Evolutionary conservation across 2,888 invertebrate genomes (phyloP).

Genomic region (Xylocampa areola): DNA sequence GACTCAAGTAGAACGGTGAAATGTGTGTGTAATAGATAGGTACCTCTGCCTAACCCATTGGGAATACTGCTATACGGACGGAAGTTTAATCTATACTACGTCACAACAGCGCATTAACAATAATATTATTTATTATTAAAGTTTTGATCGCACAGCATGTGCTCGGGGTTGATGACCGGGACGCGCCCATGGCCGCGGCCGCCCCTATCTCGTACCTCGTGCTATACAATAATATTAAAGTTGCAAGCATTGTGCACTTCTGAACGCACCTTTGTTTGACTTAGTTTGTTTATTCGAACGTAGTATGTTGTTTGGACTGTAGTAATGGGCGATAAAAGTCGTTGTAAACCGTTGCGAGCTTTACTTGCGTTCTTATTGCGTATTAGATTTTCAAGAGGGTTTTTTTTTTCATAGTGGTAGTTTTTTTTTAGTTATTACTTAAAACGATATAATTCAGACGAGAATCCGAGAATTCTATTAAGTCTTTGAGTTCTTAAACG

Average conservation of each 20-base stretch:
- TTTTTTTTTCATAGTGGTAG: not conserved
- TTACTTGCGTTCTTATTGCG: not conserved
- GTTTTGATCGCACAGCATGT: constrained; percentile 40
- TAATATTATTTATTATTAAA: constrained; percentile 34
- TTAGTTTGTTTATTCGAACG: constrained; percentile 42
- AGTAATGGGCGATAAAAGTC: constrained; percentile 30
- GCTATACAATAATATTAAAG: constrained; percentile 57
- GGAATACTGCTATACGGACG: too few relatives aligned
- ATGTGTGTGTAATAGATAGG: too few relatives aligned
- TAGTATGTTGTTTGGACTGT: constrained; percentile 30
- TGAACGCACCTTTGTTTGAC: constrained; percentile 61
- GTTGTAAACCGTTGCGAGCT: constrained; percentile 12
- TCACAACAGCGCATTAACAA: constrained; percentile 7
- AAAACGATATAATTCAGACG: not conserved
- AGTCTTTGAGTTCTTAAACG: too few relatives aligned
- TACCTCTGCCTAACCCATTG: too few relatives aligned
- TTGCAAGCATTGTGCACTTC: constrained; percentile 63
- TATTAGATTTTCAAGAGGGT: not conserved
- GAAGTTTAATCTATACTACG: not conserved
- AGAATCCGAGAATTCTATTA: too few relatives aligned
- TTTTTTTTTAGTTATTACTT: not conserved
- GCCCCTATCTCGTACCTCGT: constrained; percentile 56
- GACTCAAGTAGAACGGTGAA: too few relatives aligned
- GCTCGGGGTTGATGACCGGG: constrained; percentile 55
- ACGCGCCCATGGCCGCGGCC: constrained; percentile 54